Base-by-base conservation (phyloP, 2,888 invertebrate genomes). In the Tipula confusa region DNA sequence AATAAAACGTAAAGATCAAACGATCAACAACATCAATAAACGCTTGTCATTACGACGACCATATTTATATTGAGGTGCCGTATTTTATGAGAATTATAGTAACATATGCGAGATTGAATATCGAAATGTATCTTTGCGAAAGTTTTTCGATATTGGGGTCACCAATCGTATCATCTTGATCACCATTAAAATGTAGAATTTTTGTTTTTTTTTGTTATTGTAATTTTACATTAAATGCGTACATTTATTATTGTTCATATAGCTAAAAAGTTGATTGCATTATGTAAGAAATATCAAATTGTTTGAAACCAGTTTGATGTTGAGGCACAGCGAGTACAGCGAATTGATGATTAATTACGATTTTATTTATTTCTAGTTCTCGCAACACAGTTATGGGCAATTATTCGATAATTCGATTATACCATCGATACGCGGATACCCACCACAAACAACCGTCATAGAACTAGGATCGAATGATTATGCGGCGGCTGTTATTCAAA, bases 401-500 rank as follows among this genome's bases (percentile, higher is more conserved):
- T 36, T 82, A 15, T 82, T 82, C 24, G 33, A 18, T 6, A 82
- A 82, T 82, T 31, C 82, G 13, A 82, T 82, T 36, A 36, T 33
- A 7, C 82, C 82, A 24, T 82, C 33, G 33, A 33, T 33, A 18
- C n/a, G 36, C 7, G 82, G 36, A 15, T 33, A 11, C 18, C 31
- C 80, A 9, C 31, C 80, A 80, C 79, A 15, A 48, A 36, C 82
- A 48, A 11, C 29, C 18, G 43, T 28, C 79, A 15, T 82, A 38
- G 29, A 80, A 48, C 36, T 64, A 29, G 90, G 90, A 86, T 88
- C 89, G 2, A 91, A 92, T 80, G 1, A 24, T 64, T 1, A 0
- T 24, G 64, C 9, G 24, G 43, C 4, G 1, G 64, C 64, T 3
- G 64, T 64, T 1, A 92, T 92, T 29, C 91, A 92, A 86, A 90